Evolutionary conservation across 2,888 invertebrate genomes (phyloP).

Genomic region (Carterocephalus palaemon): DNA sequence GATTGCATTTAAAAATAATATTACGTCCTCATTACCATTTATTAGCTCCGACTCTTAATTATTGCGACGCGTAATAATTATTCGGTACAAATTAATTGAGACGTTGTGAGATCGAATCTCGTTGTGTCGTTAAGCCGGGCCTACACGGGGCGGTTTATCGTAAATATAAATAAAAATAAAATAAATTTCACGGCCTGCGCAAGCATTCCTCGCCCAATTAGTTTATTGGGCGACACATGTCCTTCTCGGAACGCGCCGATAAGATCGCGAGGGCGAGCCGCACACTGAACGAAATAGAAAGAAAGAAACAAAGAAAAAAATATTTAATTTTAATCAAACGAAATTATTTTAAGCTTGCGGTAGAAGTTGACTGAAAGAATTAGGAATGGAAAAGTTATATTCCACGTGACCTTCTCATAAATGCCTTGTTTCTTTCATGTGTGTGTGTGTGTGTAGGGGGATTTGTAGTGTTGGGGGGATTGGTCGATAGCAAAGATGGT

Average conservation of each 20-base stretch:
- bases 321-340: too few relatives aligned
- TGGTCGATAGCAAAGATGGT: too few relatives aligned
- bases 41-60: slow-evolving; percentile 20
- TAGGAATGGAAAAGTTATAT: too few relatives aligned
- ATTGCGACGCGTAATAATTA: slow-evolving; percentile 26
- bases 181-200: slow-evolving; percentile 50
- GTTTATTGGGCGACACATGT: slow-evolving; percentile 75
- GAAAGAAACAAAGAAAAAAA: not conserved
- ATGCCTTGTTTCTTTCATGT: too few relatives aligned
- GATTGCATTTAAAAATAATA: slow-evolving; percentile 21
- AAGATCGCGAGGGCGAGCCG: slow-evolving; percentile 49
- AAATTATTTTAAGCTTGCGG: too few relatives aligned
- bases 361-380: too few relatives aligned
- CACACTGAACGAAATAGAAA: slow-evolving; percentile 21
- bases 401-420: too few relatives aligned
- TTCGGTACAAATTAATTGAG: slow-evolving; percentile 62
- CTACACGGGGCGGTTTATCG: slow-evolving; percentile 31
- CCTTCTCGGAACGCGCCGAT: slow-evolving; percentile 70
- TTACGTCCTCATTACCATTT: slow-evolving; percentile 23
- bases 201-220: slow-evolving; percentile 71
- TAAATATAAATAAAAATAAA: slow-evolving; percentile 50
- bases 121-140: slow-evolving; percentile 31
- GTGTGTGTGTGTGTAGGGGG: too few relatives aligned
- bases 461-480: too few relatives aligned
- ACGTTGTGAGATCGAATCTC: slow-evolving; percentile 45